A percentile compares a stretch with the other conserved stretches of the same genome.
Conservation (phyloP, 2,797 vertebrate species). For the Squalus acanthias region DNA sequence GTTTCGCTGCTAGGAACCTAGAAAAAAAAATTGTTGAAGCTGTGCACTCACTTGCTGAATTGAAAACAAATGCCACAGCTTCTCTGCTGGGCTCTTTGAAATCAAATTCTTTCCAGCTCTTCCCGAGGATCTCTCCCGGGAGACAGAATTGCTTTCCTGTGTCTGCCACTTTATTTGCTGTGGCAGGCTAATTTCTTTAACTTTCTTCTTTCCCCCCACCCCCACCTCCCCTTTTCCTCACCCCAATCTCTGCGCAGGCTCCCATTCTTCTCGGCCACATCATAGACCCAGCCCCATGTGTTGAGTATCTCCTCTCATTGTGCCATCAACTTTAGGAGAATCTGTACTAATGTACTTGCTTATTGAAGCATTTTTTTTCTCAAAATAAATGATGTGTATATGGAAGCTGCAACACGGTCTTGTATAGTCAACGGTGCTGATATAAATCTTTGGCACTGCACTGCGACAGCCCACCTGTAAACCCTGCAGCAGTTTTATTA, state of each 20-base stretch:
- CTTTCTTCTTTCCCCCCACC: no score
- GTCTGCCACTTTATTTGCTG: slow-evolving; percentile 49
- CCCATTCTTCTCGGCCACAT: slow-evolving; percentile 53
- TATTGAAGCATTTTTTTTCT: slow-evolving; percentile 49
- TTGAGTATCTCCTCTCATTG: slow-evolving; percentile 47
- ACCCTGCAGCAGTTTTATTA: not conserved
- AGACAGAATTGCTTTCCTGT: slow-evolving; percentile 53
- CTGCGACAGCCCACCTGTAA: slow-evolving; percentile 39
- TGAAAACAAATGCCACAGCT: slow-evolving; percentile 53
- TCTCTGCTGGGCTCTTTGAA: slow-evolving; percentile 51
- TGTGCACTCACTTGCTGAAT: slow-evolving; percentile 51
- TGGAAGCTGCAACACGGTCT: not conserved
- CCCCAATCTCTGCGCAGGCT: slow-evolving; percentile 42
- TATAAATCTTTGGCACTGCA: slow-evolving; percentile 43
- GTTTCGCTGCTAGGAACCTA: slow-evolving; percentile 51
- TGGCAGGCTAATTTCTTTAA: not conserved
- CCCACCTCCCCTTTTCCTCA: slow-evolving; percentile 38
- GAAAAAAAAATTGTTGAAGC: slow-evolving; percentile 53
- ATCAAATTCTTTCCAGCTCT: slow-evolving; percentile 51
- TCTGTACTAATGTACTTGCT: slow-evolving; percentile 39
- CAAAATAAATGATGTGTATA: slow-evolving; percentile 41
- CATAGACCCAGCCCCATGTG: slow-evolving; percentile 45
- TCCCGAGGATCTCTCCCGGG: slow-evolving; percentile 49
- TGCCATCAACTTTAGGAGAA: slow-evolving; percentile 39
- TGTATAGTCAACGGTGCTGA: slow-evolving; percentile 17